phyloP scores from a whole-genome alignment of 1,140 invertebrate species.

The Coelopa frigida region DNA sequence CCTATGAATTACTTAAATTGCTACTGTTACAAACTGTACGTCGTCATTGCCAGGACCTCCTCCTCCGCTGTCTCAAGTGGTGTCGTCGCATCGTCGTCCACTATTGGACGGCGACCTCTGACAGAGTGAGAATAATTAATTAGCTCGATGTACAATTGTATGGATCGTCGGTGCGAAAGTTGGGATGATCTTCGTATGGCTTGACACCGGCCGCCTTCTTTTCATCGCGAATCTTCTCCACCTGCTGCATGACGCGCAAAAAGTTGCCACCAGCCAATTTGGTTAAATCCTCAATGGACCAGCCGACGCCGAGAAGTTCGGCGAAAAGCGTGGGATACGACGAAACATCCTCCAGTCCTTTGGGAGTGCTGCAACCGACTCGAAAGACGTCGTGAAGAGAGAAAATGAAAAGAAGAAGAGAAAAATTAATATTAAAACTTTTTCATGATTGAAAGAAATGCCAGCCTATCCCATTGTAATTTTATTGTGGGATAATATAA shows the following conservation, averaged over 20 bases:
- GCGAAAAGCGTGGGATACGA: slow-evolving; percentile 82
- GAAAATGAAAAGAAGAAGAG: slow-evolving; percentile 6
- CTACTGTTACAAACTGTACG: too few species aligned
- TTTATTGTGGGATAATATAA: too few species aligned
- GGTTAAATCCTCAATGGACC: slow-evolving; percentile 74
- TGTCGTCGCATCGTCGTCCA: too few species aligned
- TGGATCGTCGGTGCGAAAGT: slow-evolving; percentile 41
- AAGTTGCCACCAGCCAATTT: slow-evolving; percentile 85
- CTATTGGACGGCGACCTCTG: too few species aligned
- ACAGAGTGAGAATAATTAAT: too few species aligned
- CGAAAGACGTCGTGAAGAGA: too few species aligned
- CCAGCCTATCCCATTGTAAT: too few species aligned
- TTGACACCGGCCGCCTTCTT: slow-evolving; percentile 35
- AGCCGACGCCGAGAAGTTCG: slow-evolving; percentile 71
- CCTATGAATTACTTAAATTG: too few species aligned
- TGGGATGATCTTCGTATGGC: slow-evolving; percentile 42
- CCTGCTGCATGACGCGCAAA: slow-evolving; percentile 64
- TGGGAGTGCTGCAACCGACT: slow-evolving; percentile 63
- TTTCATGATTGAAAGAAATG: background rate
- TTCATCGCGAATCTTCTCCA: slow-evolving; percentile 44
- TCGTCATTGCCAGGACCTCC: too few species aligned
- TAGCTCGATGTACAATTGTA: slow-evolving; percentile 44
- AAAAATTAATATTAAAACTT: background rate
- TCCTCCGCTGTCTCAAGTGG: too few species aligned
- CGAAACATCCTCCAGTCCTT: slow-evolving; percentile 84